These are phyloP conservation scores for Drosophila eohydei DNA, from an alignment of 2,888 invertebrate genomes.

Conservation along the genomic window DNA sequence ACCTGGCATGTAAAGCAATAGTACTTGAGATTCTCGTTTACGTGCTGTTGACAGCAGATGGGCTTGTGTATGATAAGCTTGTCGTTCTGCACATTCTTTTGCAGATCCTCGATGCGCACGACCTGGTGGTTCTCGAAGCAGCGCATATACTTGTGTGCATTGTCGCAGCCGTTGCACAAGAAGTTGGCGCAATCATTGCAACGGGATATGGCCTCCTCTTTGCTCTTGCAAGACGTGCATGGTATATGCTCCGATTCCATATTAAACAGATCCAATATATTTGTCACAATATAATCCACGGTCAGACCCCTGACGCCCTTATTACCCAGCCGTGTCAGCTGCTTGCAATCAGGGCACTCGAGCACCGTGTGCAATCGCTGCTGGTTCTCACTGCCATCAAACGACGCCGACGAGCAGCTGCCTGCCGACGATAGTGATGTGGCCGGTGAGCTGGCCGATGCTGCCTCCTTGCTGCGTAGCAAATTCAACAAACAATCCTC, in stretches of 20 bases:
- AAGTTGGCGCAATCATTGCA: constrained; percentile 98
- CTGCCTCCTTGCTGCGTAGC: constrained; percentile 87
- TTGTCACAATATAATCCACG: constrained; percentile 94
- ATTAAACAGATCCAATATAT: constrained; percentile 92
- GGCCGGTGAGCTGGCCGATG: constrained; percentile 85
- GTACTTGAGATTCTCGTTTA: constrained; percentile 93
- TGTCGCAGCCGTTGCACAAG: constrained; percentile 96
- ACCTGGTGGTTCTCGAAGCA: constrained; percentile 98
- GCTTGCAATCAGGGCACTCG: constrained; percentile 92
- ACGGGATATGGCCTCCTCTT: constrained; percentile 96
- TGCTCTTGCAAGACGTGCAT: constrained; percentile 98
- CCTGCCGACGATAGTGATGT: constrained; percentile 84
- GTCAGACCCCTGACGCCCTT: constrained; percentile 92
- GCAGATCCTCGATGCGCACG: constrained; percentile 94
- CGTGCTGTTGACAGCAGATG: constrained; percentile 92
- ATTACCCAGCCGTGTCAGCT: constrained; percentile 92
- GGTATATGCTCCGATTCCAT: constrained; percentile 89
- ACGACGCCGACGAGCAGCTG: constrained; percentile 83
- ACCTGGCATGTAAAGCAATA: constrained; percentile 95
- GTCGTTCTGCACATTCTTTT: constrained; percentile 88
- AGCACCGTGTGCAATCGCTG: constrained; percentile 79
- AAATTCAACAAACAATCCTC: constrained; percentile 95
- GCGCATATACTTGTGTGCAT: constrained; percentile 98
- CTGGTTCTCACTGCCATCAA: constrained; percentile 68
- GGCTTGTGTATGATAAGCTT: constrained; percentile 95